A percentile compares a stretch with the other conserved stretches of the same genome.
phyloP scores from a whole-genome alignment of 2,113 vertebrate genomes.

The Myrmecophaga tridactyla region DNA sequence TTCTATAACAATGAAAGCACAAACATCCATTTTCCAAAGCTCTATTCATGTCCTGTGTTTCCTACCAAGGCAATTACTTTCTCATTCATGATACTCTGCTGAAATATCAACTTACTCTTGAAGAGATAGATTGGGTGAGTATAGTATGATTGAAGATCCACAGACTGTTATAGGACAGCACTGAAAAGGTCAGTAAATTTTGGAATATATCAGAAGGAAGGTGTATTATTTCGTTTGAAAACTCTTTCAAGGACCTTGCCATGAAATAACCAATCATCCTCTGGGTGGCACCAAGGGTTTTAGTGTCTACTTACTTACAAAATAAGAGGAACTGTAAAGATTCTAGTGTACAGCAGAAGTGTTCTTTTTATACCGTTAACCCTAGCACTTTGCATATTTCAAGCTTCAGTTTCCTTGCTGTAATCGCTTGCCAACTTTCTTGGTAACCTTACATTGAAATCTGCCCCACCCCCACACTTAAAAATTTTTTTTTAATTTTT shows the following conservation, averaged over 20 bases:
- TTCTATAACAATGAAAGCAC: constrained; percentile 1
- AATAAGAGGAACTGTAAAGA: neutral
- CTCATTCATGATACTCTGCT: neutral
- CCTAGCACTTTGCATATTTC: neutral
- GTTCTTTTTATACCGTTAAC: neutral
- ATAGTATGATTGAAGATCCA: neutral
- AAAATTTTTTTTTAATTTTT: too few species aligned
- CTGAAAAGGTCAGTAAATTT: neutral
- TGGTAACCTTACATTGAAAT: neutral
- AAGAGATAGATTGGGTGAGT: neutral
- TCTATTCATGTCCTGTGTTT: neutral
- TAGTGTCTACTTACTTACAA: neutral
- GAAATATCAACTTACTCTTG: constrained; percentile 7
- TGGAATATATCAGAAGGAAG: neutral
- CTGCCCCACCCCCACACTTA: neutral
- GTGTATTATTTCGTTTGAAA: neutral
- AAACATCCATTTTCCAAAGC: neutral
- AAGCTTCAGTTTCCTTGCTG: neutral
- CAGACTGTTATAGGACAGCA: neutral
- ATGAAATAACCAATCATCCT: neutral
- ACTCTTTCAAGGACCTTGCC: neutral
- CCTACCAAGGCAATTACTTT: neutral
- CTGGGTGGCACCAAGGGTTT: neutral
- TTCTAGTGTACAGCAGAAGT: neutral
- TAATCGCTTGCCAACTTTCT: neutral